A percentile compares a stretch with the other conserved stretches of the same genome.
These are phyloP conservation scores for Cheilinus undulatus DNA, from an alignment of 2,113 vertebrate species.

Conservation along the genomic window DNA sequence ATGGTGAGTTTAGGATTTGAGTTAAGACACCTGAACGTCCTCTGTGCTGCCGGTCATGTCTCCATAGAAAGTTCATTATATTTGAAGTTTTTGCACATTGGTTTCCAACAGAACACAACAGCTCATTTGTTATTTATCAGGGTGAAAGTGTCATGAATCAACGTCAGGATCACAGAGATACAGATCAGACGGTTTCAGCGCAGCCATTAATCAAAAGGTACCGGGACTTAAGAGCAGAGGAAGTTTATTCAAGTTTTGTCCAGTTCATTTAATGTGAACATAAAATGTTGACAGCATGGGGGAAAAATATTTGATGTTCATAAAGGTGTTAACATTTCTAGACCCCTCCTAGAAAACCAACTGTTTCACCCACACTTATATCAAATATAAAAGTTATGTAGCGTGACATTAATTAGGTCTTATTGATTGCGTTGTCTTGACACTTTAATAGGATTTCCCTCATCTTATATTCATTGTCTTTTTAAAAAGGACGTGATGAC, in stretches of 20 bases:
- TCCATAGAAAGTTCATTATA: conserved; percentile 22
- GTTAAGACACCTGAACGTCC: not conserved
- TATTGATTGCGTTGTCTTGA: not conserved
- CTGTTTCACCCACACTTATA: not conserved
- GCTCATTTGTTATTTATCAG: conserved; percentile 29
- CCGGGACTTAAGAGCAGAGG: conserved; percentile 4
- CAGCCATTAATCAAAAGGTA: conserved; percentile 35
- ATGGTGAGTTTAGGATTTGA: not conserved
- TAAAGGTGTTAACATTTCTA: not conserved
- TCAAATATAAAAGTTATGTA: too few species aligned
- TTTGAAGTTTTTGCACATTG: conserved; percentile 22
- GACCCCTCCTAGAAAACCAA: not conserved
- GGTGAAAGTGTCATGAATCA: conserved; percentile 49
- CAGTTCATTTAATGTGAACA: not conserved
- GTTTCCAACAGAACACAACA: conserved; percentile 11
- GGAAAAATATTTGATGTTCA: not conserved
- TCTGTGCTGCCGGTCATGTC: not conserved
- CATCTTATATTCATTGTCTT: conserved; percentile 9
- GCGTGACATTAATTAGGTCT: not conserved
- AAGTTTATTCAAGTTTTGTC: conserved; percentile 8
- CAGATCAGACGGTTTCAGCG: conserved; percentile 2
- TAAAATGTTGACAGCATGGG: not conserved
- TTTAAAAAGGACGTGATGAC: conserved; percentile 25
- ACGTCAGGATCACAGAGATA: conserved; percentile 14
- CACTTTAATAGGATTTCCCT: conserved; percentile 17